These are phyloP conservation scores for Euglossa dilemma DNA, from an alignment of 1,140 invertebrate species.

Conservation along the genomic window DNA sequence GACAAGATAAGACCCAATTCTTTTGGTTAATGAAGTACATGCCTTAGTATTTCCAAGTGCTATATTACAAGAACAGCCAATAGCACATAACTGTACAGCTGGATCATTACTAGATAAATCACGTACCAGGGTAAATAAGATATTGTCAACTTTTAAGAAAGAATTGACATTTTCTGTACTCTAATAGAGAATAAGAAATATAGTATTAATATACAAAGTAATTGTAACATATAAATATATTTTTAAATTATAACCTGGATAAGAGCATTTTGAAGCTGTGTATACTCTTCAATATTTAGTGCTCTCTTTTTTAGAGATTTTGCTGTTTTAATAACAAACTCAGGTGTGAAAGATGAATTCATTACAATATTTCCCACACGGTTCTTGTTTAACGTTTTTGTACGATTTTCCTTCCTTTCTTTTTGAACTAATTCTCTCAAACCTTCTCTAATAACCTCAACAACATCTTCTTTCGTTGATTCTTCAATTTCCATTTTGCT, in stretches of 20 bases:
- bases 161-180: constrained; percentile 74
- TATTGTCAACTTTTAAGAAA: constrained; percentile 74
- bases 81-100: constrained; percentile 73
- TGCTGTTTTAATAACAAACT: constrained; percentile 63
- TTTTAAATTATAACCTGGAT: constrained; percentile 71
- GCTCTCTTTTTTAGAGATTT: constrained; percentile 71
- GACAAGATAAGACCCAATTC: constrained; percentile 74
- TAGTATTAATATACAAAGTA: constrained; percentile 9
- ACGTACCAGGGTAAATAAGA: constrained; percentile 72
- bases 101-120: constrained; percentile 75
- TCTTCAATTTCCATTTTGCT: constrained; percentile 11
- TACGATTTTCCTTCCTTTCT: constrained; percentile 69
- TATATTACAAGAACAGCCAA: constrained; percentile 80
- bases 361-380: constrained; percentile 63
- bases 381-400: constrained; percentile 59
- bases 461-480: neutral
- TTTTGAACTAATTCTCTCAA: constrained; percentile 48
- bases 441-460: constrained; percentile 62
- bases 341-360: constrained; percentile 43
- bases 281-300: constrained; percentile 70
- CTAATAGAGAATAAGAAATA: constrained; percentile 62
- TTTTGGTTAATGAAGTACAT: constrained; percentile 75
- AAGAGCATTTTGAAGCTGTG: constrained; percentile 73
- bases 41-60: constrained; percentile 77
- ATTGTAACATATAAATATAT: neutral